These are phyloP conservation scores for Limnephilus rhombicus DNA, from an alignment of 2,888 invertebrate species.

Conservation along the genomic window DNA sequence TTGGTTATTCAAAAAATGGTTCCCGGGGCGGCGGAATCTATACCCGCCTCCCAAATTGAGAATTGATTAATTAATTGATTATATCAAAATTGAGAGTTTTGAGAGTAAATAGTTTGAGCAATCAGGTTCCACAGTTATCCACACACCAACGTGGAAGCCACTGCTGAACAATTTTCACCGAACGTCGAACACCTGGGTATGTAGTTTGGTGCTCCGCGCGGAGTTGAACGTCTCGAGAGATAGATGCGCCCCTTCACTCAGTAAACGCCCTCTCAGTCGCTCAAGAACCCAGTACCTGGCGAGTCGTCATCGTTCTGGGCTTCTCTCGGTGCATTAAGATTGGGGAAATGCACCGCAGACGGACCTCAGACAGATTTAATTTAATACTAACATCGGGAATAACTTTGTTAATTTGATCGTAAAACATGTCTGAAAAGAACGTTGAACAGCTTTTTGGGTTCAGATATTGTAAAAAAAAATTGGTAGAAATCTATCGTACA, in stretches of 20 bases:
- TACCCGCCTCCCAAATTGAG: too few species aligned
- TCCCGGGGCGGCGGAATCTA: too few species aligned
- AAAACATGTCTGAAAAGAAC: background rate
- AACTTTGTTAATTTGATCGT: background rate
- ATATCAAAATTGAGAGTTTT: too few species aligned
- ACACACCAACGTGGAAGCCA: background rate
- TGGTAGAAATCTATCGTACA: too few species aligned
- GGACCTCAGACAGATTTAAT: background rate
- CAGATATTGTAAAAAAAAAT: too few species aligned
- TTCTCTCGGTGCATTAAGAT: background rate
- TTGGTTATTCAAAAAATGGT: too few species aligned
- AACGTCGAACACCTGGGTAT: background rate
- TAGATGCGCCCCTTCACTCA: background rate
- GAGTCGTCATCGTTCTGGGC: background rate
- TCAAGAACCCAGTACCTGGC: background rate
- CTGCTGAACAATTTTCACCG: background rate
- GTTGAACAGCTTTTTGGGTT: too few species aligned
- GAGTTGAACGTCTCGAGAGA: constrained; percentile 10
- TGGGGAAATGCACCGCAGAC: background rate
- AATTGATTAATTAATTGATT: too few species aligned
- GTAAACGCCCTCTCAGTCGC: constrained; percentile 8
- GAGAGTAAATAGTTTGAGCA: too few species aligned
- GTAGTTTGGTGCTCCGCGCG: background rate
- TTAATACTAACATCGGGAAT: background rate
- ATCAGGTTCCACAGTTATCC: too few species aligned